Evolutionary conservation across 2,797 vertebrate genomes (phyloP).

Genomic region (Melanotaenia boesemani): DNA sequence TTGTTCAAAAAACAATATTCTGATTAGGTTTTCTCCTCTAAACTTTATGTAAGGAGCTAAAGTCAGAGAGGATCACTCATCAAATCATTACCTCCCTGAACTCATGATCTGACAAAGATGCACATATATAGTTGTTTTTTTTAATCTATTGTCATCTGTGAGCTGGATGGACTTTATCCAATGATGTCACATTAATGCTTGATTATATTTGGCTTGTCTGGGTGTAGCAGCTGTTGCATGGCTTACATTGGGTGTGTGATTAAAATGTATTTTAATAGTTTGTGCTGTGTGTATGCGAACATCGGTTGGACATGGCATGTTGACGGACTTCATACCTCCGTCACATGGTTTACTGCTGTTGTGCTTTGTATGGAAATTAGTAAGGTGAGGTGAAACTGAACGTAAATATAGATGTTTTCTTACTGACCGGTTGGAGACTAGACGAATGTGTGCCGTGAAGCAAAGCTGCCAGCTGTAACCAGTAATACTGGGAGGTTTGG

Average conservation of each 20-base stretch:
- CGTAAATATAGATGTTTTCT: conserved; percentile 7
- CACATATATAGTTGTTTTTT: neutral
- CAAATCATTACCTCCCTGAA: too few species aligned
- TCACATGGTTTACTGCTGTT: neutral
- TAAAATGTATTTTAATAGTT: neutral
- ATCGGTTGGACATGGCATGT: neutral
- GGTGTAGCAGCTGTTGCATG: conserved; percentile 14
- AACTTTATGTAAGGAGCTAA: neutral
- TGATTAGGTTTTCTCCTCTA: neutral
- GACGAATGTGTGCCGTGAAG: conserved; percentile 8
- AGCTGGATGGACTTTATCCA: neutral
- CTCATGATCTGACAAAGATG: neutral
- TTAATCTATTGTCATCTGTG: neutral
- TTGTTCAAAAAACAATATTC: conserved; percentile 7
- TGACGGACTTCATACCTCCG: neutral
- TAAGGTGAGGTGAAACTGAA: conserved; percentile 2
- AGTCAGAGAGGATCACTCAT: too few species aligned
- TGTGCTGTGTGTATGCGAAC: neutral
- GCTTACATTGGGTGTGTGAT: conserved; percentile 2
- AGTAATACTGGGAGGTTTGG: conserved; percentile 14
- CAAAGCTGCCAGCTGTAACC: conserved; percentile 6
- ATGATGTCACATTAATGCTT: neutral
- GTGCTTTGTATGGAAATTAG: conserved; percentile 11
- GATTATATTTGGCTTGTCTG: conserved; percentile 6
- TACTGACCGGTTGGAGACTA: conserved; percentile 3